These are phyloP conservation scores for Hirtodrosophila confusa DNA, from an alignment of 2,888 invertebrate species.

Conservation along the genomic window DNA sequence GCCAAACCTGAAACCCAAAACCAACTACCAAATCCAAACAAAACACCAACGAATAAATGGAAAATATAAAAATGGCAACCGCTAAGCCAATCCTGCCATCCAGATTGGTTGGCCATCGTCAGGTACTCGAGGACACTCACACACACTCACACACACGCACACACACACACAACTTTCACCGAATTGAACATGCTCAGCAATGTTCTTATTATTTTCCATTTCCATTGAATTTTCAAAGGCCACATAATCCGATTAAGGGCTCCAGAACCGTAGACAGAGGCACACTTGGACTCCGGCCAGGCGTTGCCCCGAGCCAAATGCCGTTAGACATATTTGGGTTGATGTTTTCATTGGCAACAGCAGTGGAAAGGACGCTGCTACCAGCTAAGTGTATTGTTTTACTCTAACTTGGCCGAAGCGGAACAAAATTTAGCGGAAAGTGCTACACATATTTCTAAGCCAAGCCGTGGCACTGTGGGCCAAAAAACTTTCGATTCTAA, in stretches of 20 bases:
- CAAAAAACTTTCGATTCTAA: neutral
- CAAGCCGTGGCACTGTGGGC: constrained; percentile 10
- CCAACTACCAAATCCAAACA: constrained; percentile 57
- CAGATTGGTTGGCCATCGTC: constrained; percentile 31
- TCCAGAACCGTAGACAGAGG: constrained; percentile 38
- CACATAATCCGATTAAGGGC: constrained; percentile 66
- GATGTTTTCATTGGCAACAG: constrained; percentile 66
- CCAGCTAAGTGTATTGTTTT: constrained; percentile 60
- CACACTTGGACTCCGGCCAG: constrained; percentile 59
- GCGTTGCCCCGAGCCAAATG: constrained; percentile 49
- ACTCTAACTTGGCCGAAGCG: constrained; percentile 10
- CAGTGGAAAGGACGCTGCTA: constrained; percentile 25
- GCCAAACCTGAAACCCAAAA: constrained; percentile 29
- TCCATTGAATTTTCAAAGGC: constrained; percentile 60
- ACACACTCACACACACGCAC: constrained; percentile 14
- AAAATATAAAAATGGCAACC: constrained; percentile 64
- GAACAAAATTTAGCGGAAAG: constrained; percentile 25
- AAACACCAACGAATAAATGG: constrained; percentile 62
- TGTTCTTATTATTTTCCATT: constrained; percentile 66
- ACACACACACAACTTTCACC: constrained; percentile 32
- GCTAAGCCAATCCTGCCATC: constrained; percentile 52
- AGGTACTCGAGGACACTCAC: constrained; percentile 45
- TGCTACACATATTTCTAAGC: neutral
- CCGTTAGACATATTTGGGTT: constrained; percentile 66
- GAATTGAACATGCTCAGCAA: constrained; percentile 54